Base-by-base conservation (phyloP, 2,888 invertebrate species). In the Drymonia ruficornis region DNA sequence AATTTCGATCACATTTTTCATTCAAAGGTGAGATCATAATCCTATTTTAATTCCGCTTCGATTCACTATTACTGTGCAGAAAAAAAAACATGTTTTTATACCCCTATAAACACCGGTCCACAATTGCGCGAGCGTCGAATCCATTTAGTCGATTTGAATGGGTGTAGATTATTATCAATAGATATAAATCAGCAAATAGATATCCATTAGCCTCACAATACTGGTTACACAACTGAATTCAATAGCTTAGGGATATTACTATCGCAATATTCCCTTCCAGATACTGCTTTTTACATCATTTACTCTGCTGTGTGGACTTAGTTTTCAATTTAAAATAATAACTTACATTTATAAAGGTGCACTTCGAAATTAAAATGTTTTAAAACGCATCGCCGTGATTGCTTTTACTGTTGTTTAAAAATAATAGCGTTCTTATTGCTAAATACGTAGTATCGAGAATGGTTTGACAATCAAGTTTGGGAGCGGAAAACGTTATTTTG, bases 341-440 rank as follows among this genome's bases (percentile, higher is more conserved):
- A 74, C 76, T 77, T 74, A 78, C 78, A 77, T 81, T 81, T 75
- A 84, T 72, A 84, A 87, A 84, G 78, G 84, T 85, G 83, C 84
- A 84, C 82, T 86, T 87, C 82, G 80, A 83, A 87, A 88, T 88
- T 86, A 88, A 89, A 87, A 89, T 86, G 85, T 88, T 87, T 81
- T 77, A 80, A 81, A 79, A 78, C 68, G 63, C 70, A 73, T 70
- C 15, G 8, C 69, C 53, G 55, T 56, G 52, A 63, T 65, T 51
- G 40, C 19, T 53, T 61, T 60, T 70, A 56, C 63, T 23, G 43
- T 29, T 50, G 44, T 47, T 52, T 62, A 50, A 52, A 40, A 42
- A 12, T 34, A 50, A 36, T 23, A 47, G 53, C 13, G 45, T 31
- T 62, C 66, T 69, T 82, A 77, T 64, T 42, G 0, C 2, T 0